Conservation (phyloP, 1,140 invertebrate species). For the Formica exsecta region DNA sequence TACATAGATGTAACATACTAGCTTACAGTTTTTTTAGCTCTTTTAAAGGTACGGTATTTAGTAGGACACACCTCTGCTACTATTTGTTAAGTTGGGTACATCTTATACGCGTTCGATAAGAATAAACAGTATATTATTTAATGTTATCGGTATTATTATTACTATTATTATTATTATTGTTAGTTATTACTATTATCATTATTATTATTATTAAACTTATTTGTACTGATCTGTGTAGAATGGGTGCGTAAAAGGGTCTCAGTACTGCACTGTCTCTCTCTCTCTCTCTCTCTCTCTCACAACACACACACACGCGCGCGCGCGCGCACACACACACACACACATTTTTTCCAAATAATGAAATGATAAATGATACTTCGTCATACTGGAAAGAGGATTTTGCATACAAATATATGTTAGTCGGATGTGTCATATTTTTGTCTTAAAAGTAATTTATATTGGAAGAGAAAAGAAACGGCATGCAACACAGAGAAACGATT, state of each 20-base stretch:
- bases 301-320: no score
- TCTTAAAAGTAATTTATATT: neutral
- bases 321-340: neutral
- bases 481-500: constrained; percentile 15
- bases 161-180: constrained; percentile 71
- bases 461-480: constrained; percentile 8
- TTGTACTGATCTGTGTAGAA: constrained; percentile 79
- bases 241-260: constrained; percentile 68
- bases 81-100: constrained; percentile 72
- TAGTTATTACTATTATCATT: constrained; percentile 62
- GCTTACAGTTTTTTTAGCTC: constrained; percentile 71
- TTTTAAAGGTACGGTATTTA: constrained; percentile 74
- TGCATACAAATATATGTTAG: constrained; percentile 26
- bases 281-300: no score
- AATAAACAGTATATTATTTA: constrained; percentile 68
- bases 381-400: neutral
- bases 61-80: constrained; percentile 75
- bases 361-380: constrained; percentile 8
- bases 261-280: neutral
- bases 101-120: constrained; percentile 67
- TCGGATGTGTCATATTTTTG: neutral
- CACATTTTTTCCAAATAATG: constrained; percentile 27
- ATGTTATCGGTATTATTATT: constrained; percentile 59
- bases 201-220: constrained; percentile 73
- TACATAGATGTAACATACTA: constrained; percentile 69